Evolutionary conservation across 2,113 vertebrate genomes (phyloP).

Genomic region (Hypanus sabinus): DNA sequence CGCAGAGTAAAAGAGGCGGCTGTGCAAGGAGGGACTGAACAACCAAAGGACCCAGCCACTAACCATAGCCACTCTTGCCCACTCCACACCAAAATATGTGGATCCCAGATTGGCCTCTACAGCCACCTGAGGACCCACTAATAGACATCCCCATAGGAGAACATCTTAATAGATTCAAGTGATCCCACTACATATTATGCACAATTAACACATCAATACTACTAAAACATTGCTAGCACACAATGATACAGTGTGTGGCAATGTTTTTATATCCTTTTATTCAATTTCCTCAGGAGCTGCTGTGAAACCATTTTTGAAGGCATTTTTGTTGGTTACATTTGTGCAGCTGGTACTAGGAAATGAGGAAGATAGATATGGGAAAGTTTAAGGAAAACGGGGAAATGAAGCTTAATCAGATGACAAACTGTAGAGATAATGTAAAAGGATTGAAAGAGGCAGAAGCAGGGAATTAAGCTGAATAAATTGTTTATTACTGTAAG

Average conservation of each 20-base stretch:
- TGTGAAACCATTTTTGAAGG: neutral
- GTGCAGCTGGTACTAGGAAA: neutral
- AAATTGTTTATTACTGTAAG: neutral
- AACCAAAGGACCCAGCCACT: too few species aligned
- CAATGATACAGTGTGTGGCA: neutral
- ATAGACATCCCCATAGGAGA: too few species aligned
- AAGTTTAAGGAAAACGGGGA: neutral
- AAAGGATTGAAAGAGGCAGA: neutral
- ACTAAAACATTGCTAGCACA: neutral
- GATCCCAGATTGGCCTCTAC: too few species aligned
- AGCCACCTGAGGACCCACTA: too few species aligned
- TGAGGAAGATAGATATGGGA: neutral
- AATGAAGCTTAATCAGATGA: neutral
- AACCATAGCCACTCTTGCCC: too few species aligned
- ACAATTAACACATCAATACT: conserved; percentile 5
- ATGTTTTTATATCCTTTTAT: neutral
- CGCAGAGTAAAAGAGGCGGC: too few species aligned
- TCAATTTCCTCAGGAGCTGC: neutral
- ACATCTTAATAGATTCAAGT: too few species aligned
- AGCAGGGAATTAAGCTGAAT: neutral
- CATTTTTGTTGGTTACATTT: conserved; percentile 1
- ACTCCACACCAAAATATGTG: too few species aligned
- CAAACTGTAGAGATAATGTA: neutral
- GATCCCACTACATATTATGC: too few species aligned
- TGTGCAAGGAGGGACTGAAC: too few species aligned